Base-by-base conservation (phyloP, 2,888 invertebrate genomes). In the Alcis repandata region DNA sequence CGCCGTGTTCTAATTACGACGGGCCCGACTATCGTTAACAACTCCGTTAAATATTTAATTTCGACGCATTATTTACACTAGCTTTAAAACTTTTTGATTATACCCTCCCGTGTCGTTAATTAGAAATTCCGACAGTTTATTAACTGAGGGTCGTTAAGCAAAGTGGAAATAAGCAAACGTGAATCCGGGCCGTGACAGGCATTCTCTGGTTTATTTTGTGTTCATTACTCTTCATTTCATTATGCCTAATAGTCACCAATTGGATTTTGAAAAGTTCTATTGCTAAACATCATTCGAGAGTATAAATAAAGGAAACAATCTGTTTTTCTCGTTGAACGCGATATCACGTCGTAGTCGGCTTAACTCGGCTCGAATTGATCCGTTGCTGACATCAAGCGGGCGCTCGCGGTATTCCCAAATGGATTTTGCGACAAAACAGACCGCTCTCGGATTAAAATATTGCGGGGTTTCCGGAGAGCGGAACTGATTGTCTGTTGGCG, bases 361-460 rank as follows among this genome's bases (percentile, higher is more conserved):
- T 72, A 79, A 41, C 46, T 76, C 75, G 80, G 82, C 84, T 86
- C 86, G 86, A 87, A 88, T 84, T 80, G 81, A 79, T 82, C 70
- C 79, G 77, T 74, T 81, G 84, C 74, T 78, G 80, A 80, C 84
- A 82, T 83, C 78, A 78, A 79, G 78, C 76, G 78, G 77, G 61
- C 79, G 78, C 75, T 77, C 68, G 79, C 81, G 80, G 79, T 78
- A 81, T 81, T 81, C 79, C 80, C 79, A 85, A 88, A 88, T 86
- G 84, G 85, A 86, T 86, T 89, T 87, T 76, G 84, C 80, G 84
- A 84, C 85, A 85, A 84, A 81, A 84, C 86, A 86, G 83, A 81
- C 82, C 79, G 79, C 79, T 77, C 78, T 75, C 78, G 79, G 82
- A 86, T 86, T 87, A 86, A 87, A 86, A 84, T 83, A 83, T 83